Percentiles rank a stretch among this genome's conserved stretches.
Evolutionary conservation across 2,888 invertebrate genomes (phyloP).

Genomic region (Drosophila rubida): DNA sequence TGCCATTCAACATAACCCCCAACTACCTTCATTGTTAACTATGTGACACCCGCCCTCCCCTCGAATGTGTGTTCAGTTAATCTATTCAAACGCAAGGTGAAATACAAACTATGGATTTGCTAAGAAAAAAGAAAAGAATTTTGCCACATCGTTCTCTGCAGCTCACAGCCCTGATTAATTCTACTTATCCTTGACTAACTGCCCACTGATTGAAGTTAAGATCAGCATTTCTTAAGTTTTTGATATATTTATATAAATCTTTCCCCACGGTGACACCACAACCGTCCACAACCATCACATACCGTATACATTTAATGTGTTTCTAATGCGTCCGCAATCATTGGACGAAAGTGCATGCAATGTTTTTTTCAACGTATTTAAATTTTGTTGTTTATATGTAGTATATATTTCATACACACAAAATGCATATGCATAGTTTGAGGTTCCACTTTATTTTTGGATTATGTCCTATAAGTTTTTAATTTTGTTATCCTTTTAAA

Average conservation of each 20-base stretch:
- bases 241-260: not conserved
- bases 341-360: not conserved
- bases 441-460: not conserved
- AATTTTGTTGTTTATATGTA: too few relatives aligned
- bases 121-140: not conserved
- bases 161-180: not conserved
- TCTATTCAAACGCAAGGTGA: constrained; percentile 10
- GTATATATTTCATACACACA: too few relatives aligned
- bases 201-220: too few relatives aligned
- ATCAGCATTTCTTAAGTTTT: constrained; percentile 3
- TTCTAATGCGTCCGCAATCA: not conserved
- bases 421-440: not conserved
- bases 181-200: not conserved
- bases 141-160: not conserved
- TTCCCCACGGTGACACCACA: not conserved
- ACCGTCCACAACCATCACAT: too few relatives aligned
- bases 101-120: constrained; percentile 5
- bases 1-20: constrained; percentile 19
- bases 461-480: not conserved
- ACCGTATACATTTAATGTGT: too few relatives aligned
- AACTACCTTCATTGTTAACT: constrained; percentile 1
- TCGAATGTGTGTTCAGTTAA: constrained; percentile 22
- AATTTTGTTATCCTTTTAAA: not conserved
- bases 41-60: not conserved
- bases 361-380: not conserved